phyloP scores from a whole-genome alignment of 2,113 vertebrate species.

The Sapayoa aenigma region DNA sequence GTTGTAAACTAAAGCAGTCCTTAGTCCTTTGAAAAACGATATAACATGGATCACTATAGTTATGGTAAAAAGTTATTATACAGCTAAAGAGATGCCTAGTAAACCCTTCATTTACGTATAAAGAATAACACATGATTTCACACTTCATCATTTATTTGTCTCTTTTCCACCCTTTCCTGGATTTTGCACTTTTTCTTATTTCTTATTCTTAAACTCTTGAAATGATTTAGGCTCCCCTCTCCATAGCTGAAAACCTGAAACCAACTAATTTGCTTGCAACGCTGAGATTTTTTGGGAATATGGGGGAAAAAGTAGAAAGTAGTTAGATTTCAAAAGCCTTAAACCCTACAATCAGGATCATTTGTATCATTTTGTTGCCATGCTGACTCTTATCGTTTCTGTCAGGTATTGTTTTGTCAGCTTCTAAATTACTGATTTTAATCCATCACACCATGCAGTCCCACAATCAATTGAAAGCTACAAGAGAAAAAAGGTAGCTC shows the following conservation, averaged over 20 bases:
- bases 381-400: neutral
- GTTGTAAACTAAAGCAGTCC: neutral
- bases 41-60: neutral
- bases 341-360: neutral
- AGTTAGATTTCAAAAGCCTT: neutral
- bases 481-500: neutral
- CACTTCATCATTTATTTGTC: neutral
- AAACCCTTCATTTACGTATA: neutral
- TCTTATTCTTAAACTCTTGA: neutral
- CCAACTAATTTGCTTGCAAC: neutral
- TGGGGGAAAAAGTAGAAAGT: neutral
- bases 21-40: neutral
- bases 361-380: neutral
- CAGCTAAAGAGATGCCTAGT: neutral
- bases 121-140: neutral
- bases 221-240: neutral
- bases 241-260: neutral
- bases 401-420: neutral
- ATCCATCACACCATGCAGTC: conserved; percentile 32
- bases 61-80: neutral
- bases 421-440: conserved; percentile 54
- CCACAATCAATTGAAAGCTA: conserved; percentile 17
- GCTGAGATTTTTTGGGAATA: neutral
- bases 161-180: neutral
- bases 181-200: neutral